A percentile compares a stretch with the other conserved stretches of the same genome.
Evolutionary conservation across 2,113 vertebrate genomes (phyloP).

Genomic region (Leptobrachium ailaonicum): DNA sequence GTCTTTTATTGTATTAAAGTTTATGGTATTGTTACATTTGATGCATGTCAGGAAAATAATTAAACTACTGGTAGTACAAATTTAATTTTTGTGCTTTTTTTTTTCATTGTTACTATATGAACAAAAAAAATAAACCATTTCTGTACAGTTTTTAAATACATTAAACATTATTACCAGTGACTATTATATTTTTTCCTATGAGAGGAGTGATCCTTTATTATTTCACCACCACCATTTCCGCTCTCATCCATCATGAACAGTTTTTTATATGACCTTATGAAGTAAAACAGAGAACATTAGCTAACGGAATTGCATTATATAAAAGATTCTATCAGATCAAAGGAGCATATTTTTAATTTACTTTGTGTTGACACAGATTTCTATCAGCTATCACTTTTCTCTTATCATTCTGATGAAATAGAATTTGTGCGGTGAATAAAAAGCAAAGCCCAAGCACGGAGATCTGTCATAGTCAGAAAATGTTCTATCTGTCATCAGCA

Average conservation of each 20-base stretch:
- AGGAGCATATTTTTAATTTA: constrained; percentile 77
- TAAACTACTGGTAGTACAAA: no score
- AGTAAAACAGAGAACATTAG: constrained; percentile 72
- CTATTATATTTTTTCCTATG: constrained; percentile 10
- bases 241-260: constrained; percentile 58
- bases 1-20: no score
- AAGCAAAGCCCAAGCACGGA: constrained; percentile 67
- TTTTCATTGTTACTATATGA: no score
- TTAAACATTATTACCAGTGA: neutral
- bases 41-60: no score
- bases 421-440: constrained; percentile 68
- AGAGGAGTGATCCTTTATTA: constrained; percentile 18
- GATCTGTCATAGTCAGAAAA: constrained; percentile 76
- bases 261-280: constrained; percentile 61
- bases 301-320: constrained; percentile 77
- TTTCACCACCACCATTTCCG: constrained; percentile 52
- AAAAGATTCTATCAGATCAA: constrained; percentile 70
- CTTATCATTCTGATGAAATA: constrained; percentile 74
- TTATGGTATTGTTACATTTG: no score
- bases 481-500: constrained; percentile 75
- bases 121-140: neutral
- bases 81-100: no score
- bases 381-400: constrained; percentile 76
- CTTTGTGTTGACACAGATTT: constrained; percentile 80
- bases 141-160: neutral